These are phyloP conservation scores for Alfaro cultratus DNA, from an alignment of 2,797 vertebrate species.

Conservation along the genomic window DNA sequence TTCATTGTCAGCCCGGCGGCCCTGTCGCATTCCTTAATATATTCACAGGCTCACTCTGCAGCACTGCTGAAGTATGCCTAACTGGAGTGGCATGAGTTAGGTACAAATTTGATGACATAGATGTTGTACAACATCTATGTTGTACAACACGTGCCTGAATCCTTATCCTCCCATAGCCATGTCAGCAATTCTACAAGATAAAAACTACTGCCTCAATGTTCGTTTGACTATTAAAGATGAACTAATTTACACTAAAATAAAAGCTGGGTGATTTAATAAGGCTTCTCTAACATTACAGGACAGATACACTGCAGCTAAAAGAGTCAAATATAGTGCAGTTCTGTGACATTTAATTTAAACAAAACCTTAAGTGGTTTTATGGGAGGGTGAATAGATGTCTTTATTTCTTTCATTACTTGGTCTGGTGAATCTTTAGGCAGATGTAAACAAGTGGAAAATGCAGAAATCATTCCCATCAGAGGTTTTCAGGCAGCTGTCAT, in stretches of 20 bases:
- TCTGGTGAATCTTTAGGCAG: constrained; percentile 29
- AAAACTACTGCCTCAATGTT: background rate
- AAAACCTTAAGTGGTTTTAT: constrained; percentile 42
- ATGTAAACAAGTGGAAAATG: constrained; percentile 26
- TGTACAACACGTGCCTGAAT: background rate
- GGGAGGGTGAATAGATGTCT: background rate
- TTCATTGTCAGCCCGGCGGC: too few relatives aligned
- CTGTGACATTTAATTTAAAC: constrained; percentile 40
- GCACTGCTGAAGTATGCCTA: too few relatives aligned
- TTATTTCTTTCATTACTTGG: background rate
- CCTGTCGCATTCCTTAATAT: too few relatives aligned
- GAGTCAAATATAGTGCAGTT: constrained; percentile 53
- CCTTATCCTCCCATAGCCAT: background rate
- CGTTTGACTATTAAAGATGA: background rate
- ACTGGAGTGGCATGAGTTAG: too few relatives aligned
- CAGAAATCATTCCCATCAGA: constrained; percentile 13
- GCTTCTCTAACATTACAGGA: constrained; percentile 57
- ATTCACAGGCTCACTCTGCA: too few relatives aligned
- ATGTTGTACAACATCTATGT: too few relatives aligned
- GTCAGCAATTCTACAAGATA: background rate
- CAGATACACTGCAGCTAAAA: constrained; percentile 67
- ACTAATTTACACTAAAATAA: constrained; percentile 63
- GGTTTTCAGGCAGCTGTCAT: constrained; percentile 40
- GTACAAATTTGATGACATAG: too few relatives aligned
- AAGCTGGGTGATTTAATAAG: constrained; percentile 51